Conservation (phyloP, 2,888 invertebrate species). For the Stramonita haemastoma region DNA sequence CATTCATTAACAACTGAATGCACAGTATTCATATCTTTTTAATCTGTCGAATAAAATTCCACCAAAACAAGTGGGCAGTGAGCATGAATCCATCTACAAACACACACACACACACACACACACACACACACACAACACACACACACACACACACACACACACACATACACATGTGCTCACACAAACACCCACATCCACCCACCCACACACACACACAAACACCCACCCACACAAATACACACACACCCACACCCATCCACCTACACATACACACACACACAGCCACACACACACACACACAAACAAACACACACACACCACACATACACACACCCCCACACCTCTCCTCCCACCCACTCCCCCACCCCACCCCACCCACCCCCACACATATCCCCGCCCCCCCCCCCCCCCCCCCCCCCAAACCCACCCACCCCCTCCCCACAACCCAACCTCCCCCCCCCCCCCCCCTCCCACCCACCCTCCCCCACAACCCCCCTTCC, state of each 20-base stretch:
- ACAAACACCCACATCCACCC: too few species aligned
- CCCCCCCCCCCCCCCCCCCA: not conserved
- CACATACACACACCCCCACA: not conserved
- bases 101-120: not conserved
- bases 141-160: too few species aligned
- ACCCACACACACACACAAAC: too few species aligned
- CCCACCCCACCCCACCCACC: not conserved
- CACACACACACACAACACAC: not conserved
- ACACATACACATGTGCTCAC: too few species aligned
- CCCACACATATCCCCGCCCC: not conserved
- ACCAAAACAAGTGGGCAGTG: too few species aligned
- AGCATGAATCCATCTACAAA: not conserved
- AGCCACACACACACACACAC: not conserved
- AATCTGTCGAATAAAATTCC: too few species aligned
- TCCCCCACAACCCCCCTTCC: not conserved
- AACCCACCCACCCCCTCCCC: not conserved
- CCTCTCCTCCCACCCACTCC: not conserved
- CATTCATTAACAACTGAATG: too few species aligned
- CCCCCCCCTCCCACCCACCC: not conserved
- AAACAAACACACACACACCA: not conserved
- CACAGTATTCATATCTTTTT: too few species aligned
- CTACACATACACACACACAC: not conserved
- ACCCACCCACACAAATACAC: not conserved
- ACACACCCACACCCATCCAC: not conserved
- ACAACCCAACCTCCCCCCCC: slow-evolving; percentile 58